These are phyloP conservation scores for Patagioenas fasciata DNA, from an alignment of 2,113 vertebrate species.

Conservation along the genomic window DNA sequence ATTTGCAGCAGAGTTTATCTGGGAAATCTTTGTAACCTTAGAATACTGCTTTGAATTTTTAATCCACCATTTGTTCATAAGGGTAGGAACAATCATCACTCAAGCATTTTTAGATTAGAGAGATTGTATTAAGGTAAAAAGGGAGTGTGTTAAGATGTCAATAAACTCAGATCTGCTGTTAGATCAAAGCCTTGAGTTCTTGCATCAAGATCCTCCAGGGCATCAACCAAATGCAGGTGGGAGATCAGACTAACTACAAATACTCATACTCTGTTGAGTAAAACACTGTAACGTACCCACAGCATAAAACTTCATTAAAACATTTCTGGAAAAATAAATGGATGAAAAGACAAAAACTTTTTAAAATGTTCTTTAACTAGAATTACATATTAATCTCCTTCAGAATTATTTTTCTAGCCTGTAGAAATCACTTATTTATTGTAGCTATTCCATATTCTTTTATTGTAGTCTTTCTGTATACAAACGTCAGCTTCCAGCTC, in stretches of 20 bases:
- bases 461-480: neutral
- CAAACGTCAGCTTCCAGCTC: neutral
- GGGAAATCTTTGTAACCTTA: neutral
- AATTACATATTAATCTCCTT: neutral
- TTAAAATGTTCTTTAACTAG: neutral
- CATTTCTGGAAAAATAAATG: neutral
- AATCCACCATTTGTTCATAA: neutral
- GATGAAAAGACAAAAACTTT: neutral
- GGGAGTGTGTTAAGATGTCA: neutral
- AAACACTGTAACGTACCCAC: neutral
- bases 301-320: neutral
- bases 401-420: neutral
- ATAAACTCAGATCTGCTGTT: neutral
- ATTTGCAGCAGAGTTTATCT: neutral
- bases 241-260: neutral
- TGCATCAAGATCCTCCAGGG: neutral
- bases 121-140: neutral
- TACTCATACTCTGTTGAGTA: neutral
- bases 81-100: neutral
- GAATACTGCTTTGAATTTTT: neutral
- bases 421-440: neutral
- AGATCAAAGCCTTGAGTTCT: neutral
- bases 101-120: neutral
- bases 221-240: neutral
- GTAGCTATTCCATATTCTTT: neutral